These are phyloP conservation scores for Mystacides longicornis DNA, from an alignment of 2,888 invertebrate genomes.

Conservation along the genomic window DNA sequence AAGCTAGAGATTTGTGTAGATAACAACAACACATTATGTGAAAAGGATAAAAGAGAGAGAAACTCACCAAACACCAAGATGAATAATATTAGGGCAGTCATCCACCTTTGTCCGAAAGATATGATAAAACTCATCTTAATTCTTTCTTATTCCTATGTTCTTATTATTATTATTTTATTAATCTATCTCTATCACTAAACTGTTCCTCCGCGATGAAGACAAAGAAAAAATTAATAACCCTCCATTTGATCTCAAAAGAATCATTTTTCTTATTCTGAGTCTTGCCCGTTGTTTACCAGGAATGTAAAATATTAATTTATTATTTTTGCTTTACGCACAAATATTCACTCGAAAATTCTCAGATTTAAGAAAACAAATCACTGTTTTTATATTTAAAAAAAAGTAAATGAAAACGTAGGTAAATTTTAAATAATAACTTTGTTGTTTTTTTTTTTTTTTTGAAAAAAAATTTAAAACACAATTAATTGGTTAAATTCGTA, in stretches of 20 bases:
- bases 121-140: not conserved
- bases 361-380: too few relatives aligned
- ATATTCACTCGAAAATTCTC: too few relatives aligned
- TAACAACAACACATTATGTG: not conserved
- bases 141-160: not conserved
- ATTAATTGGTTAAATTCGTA: too few relatives aligned
- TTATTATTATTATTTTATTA: not conserved
- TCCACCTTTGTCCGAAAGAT: not conserved
- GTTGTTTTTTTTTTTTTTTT: too few relatives aligned
- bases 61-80: not conserved
- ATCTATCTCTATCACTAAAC: not conserved
- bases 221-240: not conserved
- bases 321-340: too few relatives aligned
- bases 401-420: too few relatives aligned
- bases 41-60: not conserved
- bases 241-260: not conserved
- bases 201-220: not conserved
- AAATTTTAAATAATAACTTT: too few relatives aligned
- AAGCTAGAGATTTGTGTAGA: not conserved
- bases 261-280: not conserved
- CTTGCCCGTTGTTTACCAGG: too few relatives aligned
- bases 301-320: too few relatives aligned
- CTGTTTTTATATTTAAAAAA: too few relatives aligned
- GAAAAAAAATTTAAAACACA: too few relatives aligned
- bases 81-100: not conserved